Percentiles rank a stretch among this genome's conserved stretches.
These are phyloP conservation scores for Drosophila niveifrons DNA, from an alignment of 2,888 invertebrate species.

Conservation along the genomic window DNA sequence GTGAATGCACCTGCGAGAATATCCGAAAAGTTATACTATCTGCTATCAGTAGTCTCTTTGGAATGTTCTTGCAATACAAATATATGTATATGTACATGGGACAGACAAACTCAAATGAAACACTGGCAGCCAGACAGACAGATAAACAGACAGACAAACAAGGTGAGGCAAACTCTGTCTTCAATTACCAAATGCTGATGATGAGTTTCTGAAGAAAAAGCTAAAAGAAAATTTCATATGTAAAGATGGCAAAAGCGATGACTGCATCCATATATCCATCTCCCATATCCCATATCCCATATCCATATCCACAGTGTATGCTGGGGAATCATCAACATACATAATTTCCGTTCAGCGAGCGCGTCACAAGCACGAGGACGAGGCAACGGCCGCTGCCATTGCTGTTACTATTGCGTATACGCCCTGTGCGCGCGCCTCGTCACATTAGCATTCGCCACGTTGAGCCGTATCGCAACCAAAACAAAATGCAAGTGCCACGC, in stretches of 20 bases:
- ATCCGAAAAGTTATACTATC: conserved; percentile 66
- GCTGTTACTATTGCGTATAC: conserved; percentile 38
- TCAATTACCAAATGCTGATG: conserved; percentile 75
- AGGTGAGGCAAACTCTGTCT: conserved; percentile 24
- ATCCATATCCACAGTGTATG: conserved; percentile 31
- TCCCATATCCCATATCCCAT: conserved; percentile 20
- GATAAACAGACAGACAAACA: not conserved
- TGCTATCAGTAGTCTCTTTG: conserved; percentile 57
- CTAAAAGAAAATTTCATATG: conserved; percentile 28
- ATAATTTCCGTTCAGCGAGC: conserved; percentile 72
- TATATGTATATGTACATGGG: not conserved
- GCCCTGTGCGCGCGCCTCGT: conserved; percentile 45
- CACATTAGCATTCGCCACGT: conserved; percentile 40
- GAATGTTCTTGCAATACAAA: conserved; percentile 16
- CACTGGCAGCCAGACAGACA: conserved; percentile 1
- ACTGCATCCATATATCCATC: conserved; percentile 39
- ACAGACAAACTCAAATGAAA: not conserved
- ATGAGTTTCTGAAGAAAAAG: conserved; percentile 46
- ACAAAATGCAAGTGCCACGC: conserved; percentile 64
- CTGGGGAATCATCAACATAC: conserved; percentile 64
- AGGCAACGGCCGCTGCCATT: conserved; percentile 1
- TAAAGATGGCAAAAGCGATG: conserved; percentile 44
- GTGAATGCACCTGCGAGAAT: conserved; percentile 74
- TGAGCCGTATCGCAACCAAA: conserved; percentile 53
- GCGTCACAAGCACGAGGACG: conserved; percentile 13